Conservation (phyloP, 2,797 vertebrate genomes). For the Rhadinocentrus ornatus region DNA sequence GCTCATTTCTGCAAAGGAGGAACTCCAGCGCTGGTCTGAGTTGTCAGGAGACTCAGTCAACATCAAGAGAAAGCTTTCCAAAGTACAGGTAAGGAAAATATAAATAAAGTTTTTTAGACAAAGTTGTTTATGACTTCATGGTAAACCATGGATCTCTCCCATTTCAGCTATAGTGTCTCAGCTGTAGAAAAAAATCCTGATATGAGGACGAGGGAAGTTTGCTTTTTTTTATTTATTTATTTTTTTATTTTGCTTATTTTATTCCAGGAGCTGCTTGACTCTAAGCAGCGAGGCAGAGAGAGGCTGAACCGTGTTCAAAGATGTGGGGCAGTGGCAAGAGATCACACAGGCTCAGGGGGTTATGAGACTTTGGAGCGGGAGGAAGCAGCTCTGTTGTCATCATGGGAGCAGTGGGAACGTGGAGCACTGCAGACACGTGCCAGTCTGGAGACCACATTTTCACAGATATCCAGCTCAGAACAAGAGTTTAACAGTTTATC, state of each 20-base stretch:
- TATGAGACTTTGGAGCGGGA: constrained; percentile 89
- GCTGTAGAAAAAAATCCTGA: not conserved
- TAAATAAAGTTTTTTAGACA: not conserved
- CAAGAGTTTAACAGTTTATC: constrained; percentile 88
- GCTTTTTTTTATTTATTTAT: not conserved
- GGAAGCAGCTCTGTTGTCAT: constrained; percentile 86
- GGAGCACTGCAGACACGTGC: constrained; percentile 82
- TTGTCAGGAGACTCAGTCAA: constrained; percentile 88
- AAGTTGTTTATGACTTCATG: not conserved
- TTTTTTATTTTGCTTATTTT: constrained; percentile 1
- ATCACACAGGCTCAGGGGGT: constrained; percentile 87
- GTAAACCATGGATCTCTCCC: not conserved
- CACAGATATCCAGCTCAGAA: constrained; percentile 91
- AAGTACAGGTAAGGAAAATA: constrained; percentile 87
- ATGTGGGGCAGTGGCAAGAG: constrained; percentile 84
- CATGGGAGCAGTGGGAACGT: constrained; percentile 95
- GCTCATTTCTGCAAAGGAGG: constrained; percentile 96
- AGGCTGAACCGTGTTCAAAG: constrained; percentile 89
- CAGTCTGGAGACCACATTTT: constrained; percentile 85
- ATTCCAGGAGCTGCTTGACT: constrained; percentile 92
- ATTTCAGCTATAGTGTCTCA: not conserved
- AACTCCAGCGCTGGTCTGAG: constrained; percentile 97
- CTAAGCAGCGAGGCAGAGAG: constrained; percentile 88
- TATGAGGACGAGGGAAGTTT: not conserved
- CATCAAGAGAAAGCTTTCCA: constrained; percentile 90